These are phyloP conservation scores for Hippocampus kuda DNA, from an alignment of 2,797 vertebrate species.

Conservation along the genomic window DNA sequence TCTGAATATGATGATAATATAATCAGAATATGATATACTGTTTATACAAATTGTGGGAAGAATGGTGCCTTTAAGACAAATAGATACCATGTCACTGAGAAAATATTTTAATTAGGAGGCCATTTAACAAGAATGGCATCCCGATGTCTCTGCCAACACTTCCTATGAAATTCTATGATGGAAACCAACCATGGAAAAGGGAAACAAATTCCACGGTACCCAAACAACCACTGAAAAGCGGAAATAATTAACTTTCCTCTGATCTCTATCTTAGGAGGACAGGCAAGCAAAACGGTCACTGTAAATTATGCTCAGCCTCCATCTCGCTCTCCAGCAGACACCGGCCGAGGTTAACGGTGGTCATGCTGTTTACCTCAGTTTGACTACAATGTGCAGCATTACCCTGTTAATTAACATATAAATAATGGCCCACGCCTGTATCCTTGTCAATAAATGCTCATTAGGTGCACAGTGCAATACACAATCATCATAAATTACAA, in stretches of 20 bases:
- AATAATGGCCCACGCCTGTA: neutral
- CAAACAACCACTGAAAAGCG: slow-evolving; percentile 41
- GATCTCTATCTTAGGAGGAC: slow-evolving; percentile 50
- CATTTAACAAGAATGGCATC: neutral
- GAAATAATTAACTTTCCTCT: slow-evolving; percentile 54
- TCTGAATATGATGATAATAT: neutral
- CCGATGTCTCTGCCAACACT: neutral
- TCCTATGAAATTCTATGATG: neutral
- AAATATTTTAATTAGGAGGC: neutral
- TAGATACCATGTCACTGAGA: neutral
- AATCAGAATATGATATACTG: neutral
- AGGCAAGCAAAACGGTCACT: slow-evolving; percentile 22
- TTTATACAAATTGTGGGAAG: neutral
- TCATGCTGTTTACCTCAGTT: slow-evolving; percentile 1
- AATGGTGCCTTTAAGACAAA: neutral
- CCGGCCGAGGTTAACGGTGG: neutral
- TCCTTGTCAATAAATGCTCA: neutral
- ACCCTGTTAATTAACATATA: neutral
- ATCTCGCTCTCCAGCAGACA: neutral
- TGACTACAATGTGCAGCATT: neutral
- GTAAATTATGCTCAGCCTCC: slow-evolving; percentile 16
- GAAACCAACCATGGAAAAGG: slow-evolving; percentile 19
- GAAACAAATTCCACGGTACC: slow-evolving; percentile 25
- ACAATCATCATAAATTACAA: neutral
- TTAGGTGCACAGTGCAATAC: slow-evolving; percentile 1